These are phyloP conservation scores for Hypselothyrea guttata DNA, from an alignment of 2,888 invertebrate genomes.

Conservation along the genomic window DNA sequence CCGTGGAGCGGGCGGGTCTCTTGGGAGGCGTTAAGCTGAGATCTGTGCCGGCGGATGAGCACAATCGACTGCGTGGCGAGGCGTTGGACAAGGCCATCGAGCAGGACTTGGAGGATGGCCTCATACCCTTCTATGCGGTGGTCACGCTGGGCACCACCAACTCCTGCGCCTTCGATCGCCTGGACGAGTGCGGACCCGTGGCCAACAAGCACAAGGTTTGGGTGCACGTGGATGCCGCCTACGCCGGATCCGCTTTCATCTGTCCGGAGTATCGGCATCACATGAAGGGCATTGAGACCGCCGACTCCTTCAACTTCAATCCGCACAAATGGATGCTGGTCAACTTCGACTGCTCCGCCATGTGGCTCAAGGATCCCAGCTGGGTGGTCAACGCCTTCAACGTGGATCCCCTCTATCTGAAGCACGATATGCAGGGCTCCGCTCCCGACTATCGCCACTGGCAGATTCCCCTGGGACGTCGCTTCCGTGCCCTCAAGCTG, in stretches of 20 bases:
- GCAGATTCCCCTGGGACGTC: constrained; percentile 97
- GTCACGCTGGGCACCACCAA: constrained; percentile 97
- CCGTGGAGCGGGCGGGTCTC: constrained; percentile 95
- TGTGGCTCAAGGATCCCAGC: constrained; percentile 96
- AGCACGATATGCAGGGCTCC: constrained; percentile 94
- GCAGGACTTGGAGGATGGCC: constrained; percentile 92
- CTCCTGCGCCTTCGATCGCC: constrained; percentile 96
- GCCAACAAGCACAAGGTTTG: constrained; percentile 90
- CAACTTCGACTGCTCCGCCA: constrained; percentile 99
- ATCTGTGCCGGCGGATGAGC: constrained; percentile 87
- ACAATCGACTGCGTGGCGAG: constrained; percentile 89
- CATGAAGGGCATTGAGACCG: constrained; percentile 93
- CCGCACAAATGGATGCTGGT: constrained; percentile 99
- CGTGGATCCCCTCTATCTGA: constrained; percentile 97
- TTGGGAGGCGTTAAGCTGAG: constrained; percentile 93
- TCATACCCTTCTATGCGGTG: constrained; percentile 97
- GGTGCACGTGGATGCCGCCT: constrained; percentile 98
- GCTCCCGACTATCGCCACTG: constrained; percentile 98
- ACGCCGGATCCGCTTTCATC: constrained; percentile 97
- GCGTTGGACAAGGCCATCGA: constrained; percentile 90
- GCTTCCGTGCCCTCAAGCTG: constrained; percentile 95
- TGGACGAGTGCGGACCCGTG: constrained; percentile 96
- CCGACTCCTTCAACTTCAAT: constrained; percentile 98
- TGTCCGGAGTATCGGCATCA: constrained; percentile 97
- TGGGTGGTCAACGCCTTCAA: constrained; percentile 97